phyloP scores from a whole-genome alignment of 1,140 invertebrate species.

The Latrodectus geometricus region DNA sequence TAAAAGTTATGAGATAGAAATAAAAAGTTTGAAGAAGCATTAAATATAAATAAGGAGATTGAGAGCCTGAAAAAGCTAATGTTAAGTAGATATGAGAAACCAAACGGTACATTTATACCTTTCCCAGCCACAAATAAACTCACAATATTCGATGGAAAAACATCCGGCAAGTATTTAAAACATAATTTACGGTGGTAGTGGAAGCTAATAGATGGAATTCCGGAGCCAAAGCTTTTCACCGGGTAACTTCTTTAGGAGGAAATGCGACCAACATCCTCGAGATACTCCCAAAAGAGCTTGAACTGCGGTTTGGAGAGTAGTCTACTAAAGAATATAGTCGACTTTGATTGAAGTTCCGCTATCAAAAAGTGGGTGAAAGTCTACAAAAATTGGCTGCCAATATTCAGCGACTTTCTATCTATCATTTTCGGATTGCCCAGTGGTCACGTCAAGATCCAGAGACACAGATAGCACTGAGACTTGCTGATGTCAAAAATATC shows the following conservation, averaged over 20 bases:
- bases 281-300: not conserved
- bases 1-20: too few species aligned
- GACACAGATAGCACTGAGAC: too few species aligned
- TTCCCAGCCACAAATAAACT: not conserved
- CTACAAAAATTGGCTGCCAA: not conserved
- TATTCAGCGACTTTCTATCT: not conserved
- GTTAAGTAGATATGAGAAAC: not conserved
- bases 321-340: not conserved
- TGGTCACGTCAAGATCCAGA: too few species aligned
- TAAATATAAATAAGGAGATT: too few species aligned
- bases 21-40: not conserved
- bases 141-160: not conserved
- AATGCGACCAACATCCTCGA: not conserved
- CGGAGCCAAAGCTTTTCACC: not conserved
- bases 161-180: not conserved
- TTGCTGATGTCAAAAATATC: too few species aligned
- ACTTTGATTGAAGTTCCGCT: not conserved
- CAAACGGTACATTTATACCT: not conserved
- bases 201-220: not conserved
- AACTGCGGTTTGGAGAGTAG: not conserved
- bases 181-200: not conserved
- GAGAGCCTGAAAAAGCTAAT: not conserved
- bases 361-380: not conserved
- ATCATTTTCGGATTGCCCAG: not conserved
- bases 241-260: not conserved